phyloP scores from a whole-genome alignment of 2,888 invertebrate genomes.

The Drosophila pseudotakahashii region DNA sequence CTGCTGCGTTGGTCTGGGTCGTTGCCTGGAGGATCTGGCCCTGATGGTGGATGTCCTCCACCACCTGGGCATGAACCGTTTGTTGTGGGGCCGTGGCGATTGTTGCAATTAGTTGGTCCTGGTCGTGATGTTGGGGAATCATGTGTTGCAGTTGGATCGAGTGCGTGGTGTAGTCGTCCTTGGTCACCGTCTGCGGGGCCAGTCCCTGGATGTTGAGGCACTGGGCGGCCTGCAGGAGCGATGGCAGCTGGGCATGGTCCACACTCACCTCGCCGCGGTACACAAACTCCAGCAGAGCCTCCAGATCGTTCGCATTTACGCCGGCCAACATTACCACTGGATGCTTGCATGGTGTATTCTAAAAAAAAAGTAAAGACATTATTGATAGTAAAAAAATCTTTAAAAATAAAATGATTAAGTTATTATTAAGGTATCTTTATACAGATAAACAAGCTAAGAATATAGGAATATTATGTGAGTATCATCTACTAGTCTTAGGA shows the following conservation, averaged over 20 bases:
- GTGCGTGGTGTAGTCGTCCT: slow-evolving; percentile 84
- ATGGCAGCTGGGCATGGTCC: slow-evolving; percentile 87
- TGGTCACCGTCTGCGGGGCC: slow-evolving; percentile 85
- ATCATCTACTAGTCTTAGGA: too few species aligned
- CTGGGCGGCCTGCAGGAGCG: slow-evolving; percentile 87
- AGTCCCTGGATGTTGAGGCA: slow-evolving; percentile 87
- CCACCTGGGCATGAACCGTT: slow-evolving; percentile 84
- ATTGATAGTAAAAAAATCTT: not conserved
- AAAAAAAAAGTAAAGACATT: not conserved
- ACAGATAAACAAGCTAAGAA: too few species aligned
- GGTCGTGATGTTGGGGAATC: slow-evolving; percentile 84
- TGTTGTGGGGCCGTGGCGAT: slow-evolving; percentile 84
- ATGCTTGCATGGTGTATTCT: slow-evolving; percentile 88
- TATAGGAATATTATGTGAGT: too few species aligned
- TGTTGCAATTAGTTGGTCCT: slow-evolving; percentile 84
- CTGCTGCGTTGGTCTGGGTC: slow-evolving; percentile 76
- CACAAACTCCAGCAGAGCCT: slow-evolving; percentile 87
- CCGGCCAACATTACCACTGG: slow-evolving; percentile 88
- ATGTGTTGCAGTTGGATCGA: slow-evolving; percentile 84
- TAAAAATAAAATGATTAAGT: too few species aligned
- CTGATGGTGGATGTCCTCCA: slow-evolving; percentile 83
- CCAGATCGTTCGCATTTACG: slow-evolving; percentile 87
- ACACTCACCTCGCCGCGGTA: slow-evolving; percentile 88
- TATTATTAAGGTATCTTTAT: too few species aligned
- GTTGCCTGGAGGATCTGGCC: slow-evolving; percentile 83